These are phyloP conservation scores for Nasonia longicornis DNA, from an alignment of 1,140 invertebrate species.

Conservation along the genomic window DNA sequence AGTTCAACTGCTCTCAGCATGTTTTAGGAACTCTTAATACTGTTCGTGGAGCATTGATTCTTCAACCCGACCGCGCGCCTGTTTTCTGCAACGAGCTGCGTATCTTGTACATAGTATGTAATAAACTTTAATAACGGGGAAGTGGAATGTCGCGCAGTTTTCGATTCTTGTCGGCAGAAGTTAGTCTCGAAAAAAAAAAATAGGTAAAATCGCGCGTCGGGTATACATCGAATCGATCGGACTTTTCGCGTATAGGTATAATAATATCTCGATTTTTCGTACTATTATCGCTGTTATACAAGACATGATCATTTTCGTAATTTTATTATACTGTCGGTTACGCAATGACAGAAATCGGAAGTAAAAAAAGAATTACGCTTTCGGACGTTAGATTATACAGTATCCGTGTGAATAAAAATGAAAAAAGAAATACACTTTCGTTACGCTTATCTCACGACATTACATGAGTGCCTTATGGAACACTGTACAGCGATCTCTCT, in stretches of 20 bases:
- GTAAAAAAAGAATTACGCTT: constrained; percentile 4
- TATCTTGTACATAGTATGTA: constrained; percentile 36
- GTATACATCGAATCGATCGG: background rate
- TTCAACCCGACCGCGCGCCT: constrained; percentile 9
- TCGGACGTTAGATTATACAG: background rate
- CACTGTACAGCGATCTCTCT: constrained; percentile 46
- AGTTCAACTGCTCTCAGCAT: constrained; percentile 23
- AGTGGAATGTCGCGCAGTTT: constrained; percentile 31
- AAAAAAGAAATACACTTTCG: constrained; percentile 28
- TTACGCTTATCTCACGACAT: constrained; percentile 46
- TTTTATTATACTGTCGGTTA: background rate
- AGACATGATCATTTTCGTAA: background rate
- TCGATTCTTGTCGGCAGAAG: background rate
- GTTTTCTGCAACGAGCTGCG: constrained; percentile 1
- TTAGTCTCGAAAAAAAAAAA: constrained; percentile 23
- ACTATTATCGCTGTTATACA: background rate
- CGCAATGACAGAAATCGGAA: background rate
- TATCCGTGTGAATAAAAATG: background rate
- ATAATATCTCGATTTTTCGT: background rate
- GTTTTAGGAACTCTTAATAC: constrained; percentile 64
- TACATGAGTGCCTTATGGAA: constrained; percentile 44
- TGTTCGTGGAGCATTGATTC: constrained; percentile 54
- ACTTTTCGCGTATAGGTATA: background rate
- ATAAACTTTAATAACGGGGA: constrained; percentile 17
- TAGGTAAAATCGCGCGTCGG: constrained; percentile 31